Percentiles rank a stretch among this genome's conserved stretches.
Evolutionary conservation across 2,888 invertebrate genomes (phyloP).

Genomic region (Lathronympha strigana): DNA sequence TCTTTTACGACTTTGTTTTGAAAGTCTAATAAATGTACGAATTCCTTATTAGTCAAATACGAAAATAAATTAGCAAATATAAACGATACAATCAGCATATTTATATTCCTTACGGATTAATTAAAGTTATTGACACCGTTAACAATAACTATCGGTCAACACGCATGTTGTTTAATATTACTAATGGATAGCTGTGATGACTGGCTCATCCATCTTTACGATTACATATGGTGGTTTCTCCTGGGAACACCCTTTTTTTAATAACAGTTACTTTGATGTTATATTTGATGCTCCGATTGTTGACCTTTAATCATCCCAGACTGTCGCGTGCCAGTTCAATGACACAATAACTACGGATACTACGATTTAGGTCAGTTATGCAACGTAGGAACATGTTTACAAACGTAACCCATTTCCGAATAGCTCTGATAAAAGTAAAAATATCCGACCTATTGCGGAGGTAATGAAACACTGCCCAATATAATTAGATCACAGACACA

Average conservation of each 20-base stretch:
- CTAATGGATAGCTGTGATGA: conserved; percentile 15
- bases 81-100: background rate
- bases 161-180: conserved; percentile 21
- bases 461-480: conserved; percentile 55
- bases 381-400: conserved; percentile 11
- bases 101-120: background rate
- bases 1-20: conserved; percentile 7
- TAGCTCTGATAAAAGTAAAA: conserved; percentile 18
- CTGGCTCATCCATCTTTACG: background rate
- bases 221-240: background rate
- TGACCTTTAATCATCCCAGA: background rate
- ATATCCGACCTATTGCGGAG: conserved; percentile 60
- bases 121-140: conserved; percentile 19
- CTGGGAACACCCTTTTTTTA: background rate
- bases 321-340: conserved; percentile 7
- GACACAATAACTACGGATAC: conserved; percentile 17
- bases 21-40: conserved; percentile 16
- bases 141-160: too few species aligned
- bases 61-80: conserved; percentile 20
- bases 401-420: conserved; percentile 16
- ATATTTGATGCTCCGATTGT: background rate
- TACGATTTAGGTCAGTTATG: conserved; percentile 26
- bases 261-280: background rate
- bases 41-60: conserved; percentile 8
- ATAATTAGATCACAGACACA: conserved; percentile 67